Evolutionary conservation across 2,888 invertebrate genomes (phyloP).

Genomic region (Blastobasis lacticolella): DNA sequence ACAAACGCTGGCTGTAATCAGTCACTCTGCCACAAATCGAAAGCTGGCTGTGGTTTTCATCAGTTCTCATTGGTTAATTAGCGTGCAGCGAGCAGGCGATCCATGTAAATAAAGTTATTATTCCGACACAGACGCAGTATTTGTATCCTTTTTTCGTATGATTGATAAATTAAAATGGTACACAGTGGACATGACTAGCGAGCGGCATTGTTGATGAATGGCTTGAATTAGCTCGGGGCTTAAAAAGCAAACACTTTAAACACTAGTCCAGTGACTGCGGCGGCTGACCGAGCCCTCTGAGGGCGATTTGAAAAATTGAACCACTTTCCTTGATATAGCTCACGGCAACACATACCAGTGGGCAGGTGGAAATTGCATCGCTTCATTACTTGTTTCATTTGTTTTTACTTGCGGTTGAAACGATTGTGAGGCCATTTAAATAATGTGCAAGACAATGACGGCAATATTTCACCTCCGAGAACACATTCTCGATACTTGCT

Average conservation of each 20-base stretch:
- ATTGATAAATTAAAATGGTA: slow-evolving; percentile 13
- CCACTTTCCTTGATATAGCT: slow-evolving; percentile 52
- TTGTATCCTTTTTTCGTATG: slow-evolving; percentile 9
- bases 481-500: slow-evolving; percentile 8
- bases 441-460: slow-evolving; percentile 26
- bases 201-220: slow-evolving; percentile 17
- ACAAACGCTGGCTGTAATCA: slow-evolving; percentile 25
- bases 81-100: slow-evolving; percentile 18
- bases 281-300: slow-evolving; percentile 13
- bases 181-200: slow-evolving; percentile 9
- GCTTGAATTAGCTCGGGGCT: slow-evolving; percentile 14
- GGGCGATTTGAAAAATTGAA: slow-evolving; percentile 47
- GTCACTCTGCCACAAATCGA: slow-evolving; percentile 21
- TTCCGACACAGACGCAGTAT: slow-evolving; percentile 1
- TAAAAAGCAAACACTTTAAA: slow-evolving; percentile 11
- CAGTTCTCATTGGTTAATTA: slow-evolving; percentile 21
- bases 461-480: slow-evolving; percentile 18
- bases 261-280: slow-evolving; percentile 14
- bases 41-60: slow-evolving; percentile 18
- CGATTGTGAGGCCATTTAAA: slow-evolving; percentile 33
- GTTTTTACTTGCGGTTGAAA: slow-evolving; percentile 31
- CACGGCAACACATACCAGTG: slow-evolving; percentile 41
- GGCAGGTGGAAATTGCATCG: slow-evolving; percentile 49
- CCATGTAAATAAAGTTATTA: slow-evolving; percentile 13
- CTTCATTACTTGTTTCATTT: slow-evolving; percentile 37